phyloP scores from a whole-genome alignment of 2,888 invertebrate species.

The Phaedon cochleariae region DNA sequence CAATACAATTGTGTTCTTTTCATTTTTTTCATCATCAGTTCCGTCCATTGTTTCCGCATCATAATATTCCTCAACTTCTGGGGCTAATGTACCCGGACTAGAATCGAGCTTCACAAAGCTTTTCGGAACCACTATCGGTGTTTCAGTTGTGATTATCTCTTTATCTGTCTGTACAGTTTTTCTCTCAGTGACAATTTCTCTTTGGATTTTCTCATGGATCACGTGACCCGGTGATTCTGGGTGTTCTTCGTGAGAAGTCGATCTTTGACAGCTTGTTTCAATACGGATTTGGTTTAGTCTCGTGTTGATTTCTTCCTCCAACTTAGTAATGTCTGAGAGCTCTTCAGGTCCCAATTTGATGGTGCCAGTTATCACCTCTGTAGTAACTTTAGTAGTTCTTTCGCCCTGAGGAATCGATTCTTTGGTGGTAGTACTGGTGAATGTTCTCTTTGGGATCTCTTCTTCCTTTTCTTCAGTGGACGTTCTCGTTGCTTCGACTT shows the following conservation, averaged over 20 bases:
- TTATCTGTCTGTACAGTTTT: not conserved
- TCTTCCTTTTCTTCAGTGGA: conserved; percentile 18
- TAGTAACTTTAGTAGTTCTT: conserved; percentile 37
- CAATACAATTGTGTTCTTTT: not conserved
- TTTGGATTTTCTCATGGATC: not conserved
- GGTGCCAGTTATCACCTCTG: conserved; percentile 37
- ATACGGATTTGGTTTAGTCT: conserved; percentile 30
- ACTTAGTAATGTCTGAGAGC: conserved; percentile 31
- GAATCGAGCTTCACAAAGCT: not conserved
- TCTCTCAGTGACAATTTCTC: not conserved
- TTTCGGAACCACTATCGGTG: not conserved
- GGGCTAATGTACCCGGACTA: not conserved
- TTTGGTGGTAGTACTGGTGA: conserved; percentile 39
- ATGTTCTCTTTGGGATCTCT: conserved; percentile 27
- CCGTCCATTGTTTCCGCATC: not conserved
- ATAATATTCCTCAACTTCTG: not conserved
- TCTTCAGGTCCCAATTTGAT: conserved; percentile 29
- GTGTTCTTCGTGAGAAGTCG: not conserved
- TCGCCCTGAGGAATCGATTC: conserved; percentile 37
- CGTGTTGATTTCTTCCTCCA: conserved; percentile 34
- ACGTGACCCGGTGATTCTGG: not conserved
- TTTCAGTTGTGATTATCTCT: not conserved
- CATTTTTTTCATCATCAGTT: not conserved
- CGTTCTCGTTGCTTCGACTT: not conserved
- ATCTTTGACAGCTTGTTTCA: conserved; percentile 4